These are phyloP conservation scores for Spodoptera frugiperda DNA, from an alignment of 1,140 invertebrate species.

Conservation along the genomic window DNA sequence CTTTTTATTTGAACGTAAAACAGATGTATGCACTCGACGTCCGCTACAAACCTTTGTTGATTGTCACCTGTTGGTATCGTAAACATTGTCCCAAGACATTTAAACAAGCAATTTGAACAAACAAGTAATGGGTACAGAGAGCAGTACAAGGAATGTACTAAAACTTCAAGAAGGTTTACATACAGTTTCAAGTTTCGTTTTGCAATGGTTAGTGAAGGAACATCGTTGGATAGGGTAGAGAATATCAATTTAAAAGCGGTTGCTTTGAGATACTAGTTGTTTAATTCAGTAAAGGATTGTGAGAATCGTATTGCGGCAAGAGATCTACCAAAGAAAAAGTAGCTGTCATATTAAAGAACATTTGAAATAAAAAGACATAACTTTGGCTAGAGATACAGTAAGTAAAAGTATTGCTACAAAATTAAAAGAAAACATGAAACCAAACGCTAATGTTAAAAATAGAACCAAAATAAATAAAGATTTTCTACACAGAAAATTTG, in stretches of 20 bases:
- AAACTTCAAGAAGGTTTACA: conserved; percentile 11
- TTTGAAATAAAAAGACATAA: no score
- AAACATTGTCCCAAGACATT: conserved; percentile 70
- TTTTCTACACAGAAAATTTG: not conserved
- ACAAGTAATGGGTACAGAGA: conserved; percentile 50
- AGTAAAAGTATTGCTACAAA: no score
- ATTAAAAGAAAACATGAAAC: no score
- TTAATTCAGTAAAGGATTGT: not conserved
- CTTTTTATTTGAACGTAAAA: not conserved
- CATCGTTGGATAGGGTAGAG: not conserved
- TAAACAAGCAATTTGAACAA: conserved; percentile 63
- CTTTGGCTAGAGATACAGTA: no score
- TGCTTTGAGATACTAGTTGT: not conserved
- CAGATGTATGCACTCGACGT: conserved; percentile 35
- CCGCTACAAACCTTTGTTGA: conserved; percentile 49
- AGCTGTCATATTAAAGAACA: no score
- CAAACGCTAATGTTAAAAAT: no score
- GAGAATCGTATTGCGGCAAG: not conserved
- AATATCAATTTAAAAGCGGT: conserved; percentile 1
- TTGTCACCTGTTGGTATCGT: conserved; percentile 68
- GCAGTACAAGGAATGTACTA: conserved; percentile 42
- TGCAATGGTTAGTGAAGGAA: not conserved
- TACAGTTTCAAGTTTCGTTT: conserved; percentile 39
- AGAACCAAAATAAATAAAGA: no score
- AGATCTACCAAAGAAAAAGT: no score